Conservation (phyloP, 2,113 vertebrate species). For the rat (Rattus norvegicus) region GRCr8 NC_086022.1:104983501-104984000, state of each 20-base stretch:
- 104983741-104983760: not conserved
- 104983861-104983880: not conserved
- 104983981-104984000: not conserved
- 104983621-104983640: not conserved
- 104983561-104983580: not conserved
- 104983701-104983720: not conserved
- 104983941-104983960: not conserved
- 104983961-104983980: not conserved
- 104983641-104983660: not conserved
- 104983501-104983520: not conserved
- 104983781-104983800: conserved; percentile 12
- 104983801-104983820: not conserved
- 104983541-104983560: conserved; percentile 8
- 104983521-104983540: not conserved
- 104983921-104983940: not conserved
- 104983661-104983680: not conserved
- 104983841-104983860: conserved; percentile 33
- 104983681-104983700: not conserved
- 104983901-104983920: conserved; percentile 30
- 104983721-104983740: not conserved
- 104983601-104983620: not conserved
- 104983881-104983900: not conserved
- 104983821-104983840: not conserved
- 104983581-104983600: not conserved
- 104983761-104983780: not conserved